Base-by-base conservation (phyloP, 2,113 vertebrate species). In the Eublepharis macularius region DNA sequence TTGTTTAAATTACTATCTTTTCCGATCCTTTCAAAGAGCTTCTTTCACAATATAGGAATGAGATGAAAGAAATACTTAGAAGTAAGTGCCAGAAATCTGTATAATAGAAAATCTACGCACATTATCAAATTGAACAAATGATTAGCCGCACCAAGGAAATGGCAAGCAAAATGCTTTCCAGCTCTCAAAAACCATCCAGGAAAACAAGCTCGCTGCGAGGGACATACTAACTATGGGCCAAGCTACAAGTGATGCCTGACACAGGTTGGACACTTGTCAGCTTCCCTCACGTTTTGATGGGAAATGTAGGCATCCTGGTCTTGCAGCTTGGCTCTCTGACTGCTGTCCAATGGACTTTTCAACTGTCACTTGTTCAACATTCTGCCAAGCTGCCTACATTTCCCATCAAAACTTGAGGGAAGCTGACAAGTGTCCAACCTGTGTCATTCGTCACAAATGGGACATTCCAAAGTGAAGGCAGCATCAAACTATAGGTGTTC, bases 1-100 rank as follows among this genome's bases (percentile, higher is more conserved):
- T 87, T 90, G 57, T 85, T 91, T 88, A 91, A 93, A 91, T 91
- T 91, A 80, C 74, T 82, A 80, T 88, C 81, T 78, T 80, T 90
- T 92, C 81, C n/a, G 54, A 90, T 74, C 63, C 60, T 72, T 81
- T 76, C 49, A 76, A 88, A 80, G 5, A 83, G 41, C 80, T 89
- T 88, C 82, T 88, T 85, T 89, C 89, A 26, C 43, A 69, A 68
- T 47, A 54, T 1, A 69, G 41, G 70, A 90, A 81, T 82, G 83
- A 89, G 79, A 93, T 77, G 80, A 91, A 90, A 92, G 81, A 88
- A 91, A 81, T 65, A 9, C 85, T 88, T 72, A 80, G 80, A 90
- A 80, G 81, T 78, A 90, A 76, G 76, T 91, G 81, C 89, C 88
- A 94, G 63, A 0, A 39, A 86, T 66, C 0, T 84, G 81, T 74